Conservation (phyloP, 2,888 invertebrate genomes). For the Gymnoscelis rufifasciata region DNA sequence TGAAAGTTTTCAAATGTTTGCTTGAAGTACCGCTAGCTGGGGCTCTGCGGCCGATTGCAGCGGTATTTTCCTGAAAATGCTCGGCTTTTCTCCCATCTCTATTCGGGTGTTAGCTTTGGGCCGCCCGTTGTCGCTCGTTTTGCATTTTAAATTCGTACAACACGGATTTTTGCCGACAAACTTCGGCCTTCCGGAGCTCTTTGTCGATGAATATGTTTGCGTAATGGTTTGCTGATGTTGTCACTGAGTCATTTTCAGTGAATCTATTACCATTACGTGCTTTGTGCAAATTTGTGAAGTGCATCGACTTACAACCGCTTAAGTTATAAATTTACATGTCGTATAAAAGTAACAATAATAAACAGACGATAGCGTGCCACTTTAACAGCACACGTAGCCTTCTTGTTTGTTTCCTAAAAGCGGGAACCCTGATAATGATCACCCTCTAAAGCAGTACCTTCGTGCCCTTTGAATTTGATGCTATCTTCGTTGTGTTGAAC, state of each 20-base stretch:
- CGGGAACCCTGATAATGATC: conserved; percentile 23
- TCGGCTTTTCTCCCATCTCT: conserved; percentile 38
- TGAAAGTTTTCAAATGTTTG: conserved; percentile 37
- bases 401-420: conserved; percentile 23
- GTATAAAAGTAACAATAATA: not conserved
- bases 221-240: conserved; percentile 38
- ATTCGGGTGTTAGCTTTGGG: conserved; percentile 49
- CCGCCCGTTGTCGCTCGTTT: conserved; percentile 40
- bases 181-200: conserved; percentile 35
- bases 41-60: conserved; percentile 37
- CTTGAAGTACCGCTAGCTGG: conserved; percentile 38
- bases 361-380: conserved; percentile 1
- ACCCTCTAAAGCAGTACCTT: conserved; percentile 20
- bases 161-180: conserved; percentile 43
- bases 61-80: conserved; percentile 48
- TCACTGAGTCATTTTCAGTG: conserved; percentile 31
- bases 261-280: conserved; percentile 16
- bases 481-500: conserved; percentile 12
- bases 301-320: not conserved
- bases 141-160: conserved; percentile 59
- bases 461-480: conserved; percentile 17
- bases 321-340: not conserved
- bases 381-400: conserved; percentile 7
- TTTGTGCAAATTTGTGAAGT: not conserved
- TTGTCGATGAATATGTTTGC: conserved; percentile 46